Evolutionary conservation across 2,888 invertebrate genomes (phyloP), one percentile per base, ranked within the genome.

Genomic region (Archips xylosteana): DNA sequence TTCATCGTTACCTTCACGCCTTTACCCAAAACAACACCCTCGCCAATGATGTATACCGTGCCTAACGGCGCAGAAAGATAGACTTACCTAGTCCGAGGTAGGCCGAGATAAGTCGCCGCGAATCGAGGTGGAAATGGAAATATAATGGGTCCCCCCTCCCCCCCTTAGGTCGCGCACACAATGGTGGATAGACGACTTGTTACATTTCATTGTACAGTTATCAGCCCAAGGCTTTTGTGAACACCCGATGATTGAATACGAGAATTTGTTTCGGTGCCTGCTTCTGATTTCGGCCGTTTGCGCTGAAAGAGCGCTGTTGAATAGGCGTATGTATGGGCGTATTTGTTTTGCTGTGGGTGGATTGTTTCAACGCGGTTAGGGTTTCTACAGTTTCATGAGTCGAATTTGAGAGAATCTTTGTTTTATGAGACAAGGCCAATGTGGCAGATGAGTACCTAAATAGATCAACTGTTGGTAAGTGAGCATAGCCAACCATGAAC

Each of bases 171-270:
- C 79, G 79, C 80, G 83, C 88, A 85, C 87, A 94, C 94, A 94
- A 94, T 94, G 92, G 89, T 85, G 91, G 89, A 92, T 90, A 90
- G 92, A 93, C 93, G 94, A 93, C 94, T 94, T 92, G 94, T 94
- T 94, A 94, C 94, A 92, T 94, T 94, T 93, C 94, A 94, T 94
- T 94, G 94, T 94, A 93, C 94, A 92, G 94, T 92, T 94, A 94
- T 94, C 94, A 94, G 92, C 82, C 88, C 84, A 82, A 86, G 92
- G 92, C 94, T 87, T 93, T 94, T 94, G 94, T 94, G 91, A 85
- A 87, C 85, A 87, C 88, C 85, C 82, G 94, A 94, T 94, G 94
- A 94, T 94, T 94, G 94, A 94, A 93, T 94, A 92, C 89, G 88
- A 89, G 92, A 92, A 94, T 94, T 94, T 94, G 94, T 94, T 94